A percentile compares a stretch with the other conserved stretches of the same genome.
Evolutionary conservation across 2,888 invertebrate species (phyloP).

Genomic region (Sclerodermus sp.): DNA sequence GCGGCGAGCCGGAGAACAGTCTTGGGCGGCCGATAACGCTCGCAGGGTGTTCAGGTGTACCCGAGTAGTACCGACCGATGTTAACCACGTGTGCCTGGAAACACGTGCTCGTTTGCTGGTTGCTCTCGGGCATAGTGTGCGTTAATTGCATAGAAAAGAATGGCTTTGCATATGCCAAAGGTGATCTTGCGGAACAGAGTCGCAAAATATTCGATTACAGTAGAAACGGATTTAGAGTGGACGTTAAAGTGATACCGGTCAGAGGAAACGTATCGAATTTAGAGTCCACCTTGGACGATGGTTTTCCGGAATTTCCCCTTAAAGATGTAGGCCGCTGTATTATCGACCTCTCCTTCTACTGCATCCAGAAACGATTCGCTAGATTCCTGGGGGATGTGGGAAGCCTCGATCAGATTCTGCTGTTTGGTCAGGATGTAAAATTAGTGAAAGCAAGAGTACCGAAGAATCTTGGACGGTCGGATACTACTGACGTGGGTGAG

Average conservation of each 20-base stretch:
- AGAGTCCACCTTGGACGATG: constrained; percentile 44
- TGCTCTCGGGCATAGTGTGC: constrained; percentile 12
- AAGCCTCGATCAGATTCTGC: constrained; percentile 61
- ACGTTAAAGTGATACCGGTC: constrained; percentile 41
- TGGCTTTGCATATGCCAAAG: constrained; percentile 11
- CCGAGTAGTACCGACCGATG: constrained; percentile 12
- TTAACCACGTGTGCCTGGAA: constrained; percentile 2
- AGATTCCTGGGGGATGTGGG: constrained; percentile 63
- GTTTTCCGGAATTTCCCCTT: constrained; percentile 61
- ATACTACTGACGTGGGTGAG: constrained; percentile 41
- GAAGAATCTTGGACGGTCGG: constrained; percentile 19
- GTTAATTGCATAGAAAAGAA: constrained; percentile 10
- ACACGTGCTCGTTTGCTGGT: constrained; percentile 1
- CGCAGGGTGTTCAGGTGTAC: not conserved
- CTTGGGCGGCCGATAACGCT: constrained; percentile 1
- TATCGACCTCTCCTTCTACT: constrained; percentile 62
- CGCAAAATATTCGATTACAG: constrained; percentile 42
- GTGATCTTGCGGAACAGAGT: constrained; percentile 13
- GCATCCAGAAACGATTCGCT: constrained; percentile 64
- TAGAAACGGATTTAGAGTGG: constrained; percentile 43
- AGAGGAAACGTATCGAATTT: constrained; percentile 10
- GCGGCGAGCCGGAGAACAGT: constrained; percentile 17
- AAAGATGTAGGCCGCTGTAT: constrained; percentile 59
- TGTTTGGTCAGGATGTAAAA: constrained; percentile 63
- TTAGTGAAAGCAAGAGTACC: constrained; percentile 57